These are phyloP conservation scores for Malacoraja senta DNA, from an alignment of 2,797 vertebrate genomes.

Conservation along the genomic window DNA sequence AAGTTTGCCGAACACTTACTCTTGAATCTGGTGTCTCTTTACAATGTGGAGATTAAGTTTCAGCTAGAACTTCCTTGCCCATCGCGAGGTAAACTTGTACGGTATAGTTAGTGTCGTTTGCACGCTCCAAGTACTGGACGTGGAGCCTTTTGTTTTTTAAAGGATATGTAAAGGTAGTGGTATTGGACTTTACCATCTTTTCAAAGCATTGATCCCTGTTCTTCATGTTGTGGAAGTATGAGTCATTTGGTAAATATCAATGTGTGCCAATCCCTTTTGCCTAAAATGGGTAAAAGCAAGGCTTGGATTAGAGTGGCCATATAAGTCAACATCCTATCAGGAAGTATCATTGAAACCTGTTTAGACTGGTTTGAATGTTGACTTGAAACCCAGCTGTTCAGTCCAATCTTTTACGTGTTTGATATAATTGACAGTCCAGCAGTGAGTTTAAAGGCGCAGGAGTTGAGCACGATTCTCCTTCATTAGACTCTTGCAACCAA, in stretches of 20 bases:
- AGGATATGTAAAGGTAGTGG: not conserved
- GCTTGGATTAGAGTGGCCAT: not conserved
- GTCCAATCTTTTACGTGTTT: not conserved
- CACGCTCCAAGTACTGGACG: not conserved
- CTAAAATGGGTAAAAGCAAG: not conserved
- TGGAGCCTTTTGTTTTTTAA: not conserved
- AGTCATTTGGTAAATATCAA: not conserved
- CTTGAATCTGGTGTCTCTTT: slow-evolving; percentile 9
- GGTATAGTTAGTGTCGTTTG: not conserved
- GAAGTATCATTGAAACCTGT: not conserved
- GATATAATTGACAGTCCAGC: not conserved
- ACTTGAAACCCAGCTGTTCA: not conserved
- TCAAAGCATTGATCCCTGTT: not conserved
- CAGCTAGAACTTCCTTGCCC: not conserved
- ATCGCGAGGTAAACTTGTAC: not conserved
- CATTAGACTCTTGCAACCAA: not conserved
- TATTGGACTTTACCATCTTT: not conserved
- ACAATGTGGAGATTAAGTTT: not conserved
- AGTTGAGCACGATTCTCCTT: not conserved
- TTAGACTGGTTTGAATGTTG: not conserved
- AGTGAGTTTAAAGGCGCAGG: not conserved
- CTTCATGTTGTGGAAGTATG: not conserved
- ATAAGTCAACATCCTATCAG: not conserved
- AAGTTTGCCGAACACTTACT: not conserved
- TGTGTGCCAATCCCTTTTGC: not conserved